These are phyloP conservation scores for Anguilla obscura DNA, from an alignment of 2,797 vertebrate species.

Conservation along the genomic window DNA sequence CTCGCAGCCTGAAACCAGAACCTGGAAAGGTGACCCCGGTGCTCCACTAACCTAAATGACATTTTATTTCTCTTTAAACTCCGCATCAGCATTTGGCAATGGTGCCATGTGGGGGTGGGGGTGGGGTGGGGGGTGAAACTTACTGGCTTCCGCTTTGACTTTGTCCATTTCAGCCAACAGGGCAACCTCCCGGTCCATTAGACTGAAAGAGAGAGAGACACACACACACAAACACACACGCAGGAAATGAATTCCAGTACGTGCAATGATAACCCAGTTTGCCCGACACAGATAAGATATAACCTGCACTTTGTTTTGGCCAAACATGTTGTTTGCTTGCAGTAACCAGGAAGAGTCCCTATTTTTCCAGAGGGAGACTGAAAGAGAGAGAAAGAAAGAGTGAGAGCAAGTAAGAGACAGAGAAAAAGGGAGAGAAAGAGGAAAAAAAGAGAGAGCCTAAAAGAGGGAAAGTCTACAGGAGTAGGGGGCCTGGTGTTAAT, in stretches of 20 bases:
- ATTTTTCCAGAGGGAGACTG: neutral
- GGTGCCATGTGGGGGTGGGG: neutral
- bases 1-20: neutral
- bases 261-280: slow-evolving; percentile 3
- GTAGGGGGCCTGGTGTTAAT: neutral
- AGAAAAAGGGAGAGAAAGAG: neutral
- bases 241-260: slow-evolving; percentile 4
- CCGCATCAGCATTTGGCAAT: neutral
- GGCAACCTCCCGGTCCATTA: slow-evolving; percentile 95
- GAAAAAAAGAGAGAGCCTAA: neutral
- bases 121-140: slow-evolving; percentile 60
- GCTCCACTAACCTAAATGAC: slow-evolving; percentile 22
- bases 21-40: neutral
- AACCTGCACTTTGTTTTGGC: slow-evolving; percentile 24
- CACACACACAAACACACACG: slow-evolving; percentile 25
- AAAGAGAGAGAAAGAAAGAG: neutral
- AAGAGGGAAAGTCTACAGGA: neutral
- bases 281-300: slow-evolving; percentile 35
- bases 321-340: neutral
- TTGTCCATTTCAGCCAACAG: slow-evolving; percentile 93
- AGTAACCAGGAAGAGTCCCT: neutral
- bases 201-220: slow-evolving; percentile 65
- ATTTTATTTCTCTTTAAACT: neutral
- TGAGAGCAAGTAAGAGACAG: neutral
- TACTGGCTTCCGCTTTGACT: slow-evolving; percentile 95